These are phyloP conservation scores for Crematogaster levior DNA, from an alignment of 2,888 invertebrate genomes.

Conservation along the genomic window DNA sequence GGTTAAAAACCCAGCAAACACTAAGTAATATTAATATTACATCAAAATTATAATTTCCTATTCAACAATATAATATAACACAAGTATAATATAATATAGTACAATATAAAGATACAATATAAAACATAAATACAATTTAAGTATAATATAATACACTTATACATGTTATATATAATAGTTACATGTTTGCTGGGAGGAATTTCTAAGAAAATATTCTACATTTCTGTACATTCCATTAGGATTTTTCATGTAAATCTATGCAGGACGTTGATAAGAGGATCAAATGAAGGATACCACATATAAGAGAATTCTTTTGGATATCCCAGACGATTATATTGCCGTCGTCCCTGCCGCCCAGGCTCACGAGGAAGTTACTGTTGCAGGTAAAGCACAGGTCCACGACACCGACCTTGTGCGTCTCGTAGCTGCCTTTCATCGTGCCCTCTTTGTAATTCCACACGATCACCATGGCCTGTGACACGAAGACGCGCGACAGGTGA, in stretches of 20 bases:
- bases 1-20: too few relatives aligned
- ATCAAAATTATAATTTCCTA: too few relatives aligned
- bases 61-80: too few relatives aligned
- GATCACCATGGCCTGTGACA: constrained; percentile 90
- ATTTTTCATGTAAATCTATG: background rate
- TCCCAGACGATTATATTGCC: constrained; percentile 95
- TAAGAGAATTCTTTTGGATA: constrained; percentile 87
- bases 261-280: background rate
- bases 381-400: constrained; percentile 94
- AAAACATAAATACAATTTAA: too few relatives aligned
- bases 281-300: constrained; percentile 84
- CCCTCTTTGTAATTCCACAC: constrained; percentile 93
- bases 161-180: too few relatives aligned
- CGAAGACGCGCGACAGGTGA: background rate
- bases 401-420: constrained; percentile 95
- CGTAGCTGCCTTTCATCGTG: constrained; percentile 89
- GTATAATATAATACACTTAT: too few relatives aligned
- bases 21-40: too few relatives aligned
- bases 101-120: too few relatives aligned
- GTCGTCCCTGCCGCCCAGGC: constrained; percentile 96
- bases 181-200: too few relatives aligned
- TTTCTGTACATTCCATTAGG: background rate
- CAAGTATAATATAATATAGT: too few relatives aligned
- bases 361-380: constrained; percentile 93
- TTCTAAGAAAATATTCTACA: too few relatives aligned